phyloP scores from a whole-genome alignment of 2,113 vertebrate genomes.

The Chaetura pelagica region DNA sequence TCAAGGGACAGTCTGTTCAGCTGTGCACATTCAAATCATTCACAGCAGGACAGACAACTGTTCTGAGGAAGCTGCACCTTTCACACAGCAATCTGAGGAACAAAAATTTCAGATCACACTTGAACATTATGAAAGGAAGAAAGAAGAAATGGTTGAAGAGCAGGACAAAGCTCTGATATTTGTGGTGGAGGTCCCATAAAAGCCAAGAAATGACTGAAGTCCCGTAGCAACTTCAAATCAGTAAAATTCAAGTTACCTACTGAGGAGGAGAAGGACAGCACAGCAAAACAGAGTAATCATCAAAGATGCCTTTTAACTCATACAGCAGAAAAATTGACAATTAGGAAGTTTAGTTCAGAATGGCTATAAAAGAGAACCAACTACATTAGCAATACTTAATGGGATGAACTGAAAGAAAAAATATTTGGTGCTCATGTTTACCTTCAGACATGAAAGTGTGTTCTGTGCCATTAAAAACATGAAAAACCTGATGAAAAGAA shows the following conservation, averaged over 20 bases:
- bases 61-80: background rate
- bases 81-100: background rate
- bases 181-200: background rate
- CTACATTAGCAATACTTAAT: background rate
- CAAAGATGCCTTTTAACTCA: background rate
- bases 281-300: background rate
- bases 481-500: conserved; percentile 18
- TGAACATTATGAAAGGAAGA: background rate
- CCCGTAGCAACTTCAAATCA: background rate
- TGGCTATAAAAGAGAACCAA: background rate
- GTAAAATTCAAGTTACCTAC: background rate
- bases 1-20: background rate
- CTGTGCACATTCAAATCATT: background rate
- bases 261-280: background rate
- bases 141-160: background rate
- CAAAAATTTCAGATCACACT: background rate
- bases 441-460: background rate
- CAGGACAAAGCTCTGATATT: background rate
- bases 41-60: background rate
- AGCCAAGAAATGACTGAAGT: background rate
- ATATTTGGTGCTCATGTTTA: background rate
- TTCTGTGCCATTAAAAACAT: background rate
- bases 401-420: background rate
- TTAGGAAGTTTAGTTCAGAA: background rate
- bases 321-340: background rate